Evolutionary conservation across 2,888 invertebrate genomes (phyloP).

Genomic region (Eurytoma adleriae): DNA sequence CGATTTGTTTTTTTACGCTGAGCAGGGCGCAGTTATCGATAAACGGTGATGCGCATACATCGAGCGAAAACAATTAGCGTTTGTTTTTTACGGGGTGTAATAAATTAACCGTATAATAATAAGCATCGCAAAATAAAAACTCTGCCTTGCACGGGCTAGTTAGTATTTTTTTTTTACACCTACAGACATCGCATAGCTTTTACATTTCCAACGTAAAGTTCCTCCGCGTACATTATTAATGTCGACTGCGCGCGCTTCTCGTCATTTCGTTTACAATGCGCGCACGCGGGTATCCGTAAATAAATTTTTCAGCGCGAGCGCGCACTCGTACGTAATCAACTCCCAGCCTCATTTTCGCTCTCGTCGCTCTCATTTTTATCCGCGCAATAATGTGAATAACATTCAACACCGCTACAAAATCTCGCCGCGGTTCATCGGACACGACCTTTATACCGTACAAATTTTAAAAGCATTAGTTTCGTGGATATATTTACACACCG

Average conservation of each 20-base stretch:
- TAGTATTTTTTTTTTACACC: too few species aligned
- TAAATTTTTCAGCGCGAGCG: background rate
- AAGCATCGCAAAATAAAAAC: too few species aligned
- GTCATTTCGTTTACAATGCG: slow-evolving; percentile 1
- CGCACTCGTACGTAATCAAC: slow-evolving; percentile 31
- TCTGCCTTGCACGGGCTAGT: too few species aligned
- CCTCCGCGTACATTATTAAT: background rate
- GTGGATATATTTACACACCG: slow-evolving; percentile 46
- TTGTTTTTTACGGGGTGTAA: too few species aligned
- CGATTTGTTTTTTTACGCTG: background rate
- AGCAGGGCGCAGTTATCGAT: background rate
- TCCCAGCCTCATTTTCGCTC: slow-evolving; percentile 20
- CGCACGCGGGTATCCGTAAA: too few species aligned
- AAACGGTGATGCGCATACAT: background rate
- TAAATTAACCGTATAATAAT: too few species aligned
- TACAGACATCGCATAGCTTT: background rate
- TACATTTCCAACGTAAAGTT: background rate
- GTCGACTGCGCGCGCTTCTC: background rate
- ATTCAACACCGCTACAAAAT: slow-evolving; percentile 48
- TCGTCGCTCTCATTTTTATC: background rate
- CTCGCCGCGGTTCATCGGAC: slow-evolving; percentile 21
- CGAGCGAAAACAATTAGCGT: too few species aligned
- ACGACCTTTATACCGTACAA: slow-evolving; percentile 28
- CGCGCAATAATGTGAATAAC: slow-evolving; percentile 20
- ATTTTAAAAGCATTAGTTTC: slow-evolving; percentile 32